Base-by-base conservation (phyloP, 2,888 invertebrate species). In the Abscondita cerata region DNA sequence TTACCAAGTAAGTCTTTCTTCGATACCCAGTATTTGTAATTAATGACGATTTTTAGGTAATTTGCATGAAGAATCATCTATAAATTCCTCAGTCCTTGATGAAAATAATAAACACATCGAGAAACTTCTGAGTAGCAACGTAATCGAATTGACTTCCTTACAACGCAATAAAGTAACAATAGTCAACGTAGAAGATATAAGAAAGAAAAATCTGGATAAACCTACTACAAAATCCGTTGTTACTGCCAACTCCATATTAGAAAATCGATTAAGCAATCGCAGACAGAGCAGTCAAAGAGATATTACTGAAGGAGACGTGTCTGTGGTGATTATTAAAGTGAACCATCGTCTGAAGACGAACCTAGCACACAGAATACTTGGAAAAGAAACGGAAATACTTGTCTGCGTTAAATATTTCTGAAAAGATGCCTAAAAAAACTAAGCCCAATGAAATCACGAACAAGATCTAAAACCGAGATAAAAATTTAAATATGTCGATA, bases 371-470 rank as follows among this genome's bases (percentile, higher is more conserved):
- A 12, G 72, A 73, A 62, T 72, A 75, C 50, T 70, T 75, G 65
- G 76, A 77, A 60, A 71, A 72, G 12, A 76, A 77, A 67, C 70
- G 73, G 47, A 72, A 75, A 52, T 78, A 77, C 60, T 61, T 79
- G 38, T 78, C 78, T 0, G 78, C 79, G 0, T 68, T 79, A 53
- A 78, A 79, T 63, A 79, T 78, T 52, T 74, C 74, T 0, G 78
- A 78, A 64, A 78, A 73, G 64, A 58, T 69, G 11, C 64, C 65
- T n/a, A 66, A 71, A 41, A 71, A 69, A 6, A 65, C 64, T 6
- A 68, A 61, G 36, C 69, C 71, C 53, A 68, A 73, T 40, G 74
- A 76, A 59, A 78, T 78, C n/a, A 44, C 62, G 76, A 33, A 75
- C 75, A 9, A 64, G 76, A 19, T 75, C 77, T 2, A 76, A 78